Percentiles rank a stretch among this genome's conserved stretches.
Evolutionary conservation across 2,113 vertebrate species (phyloP).

Genomic region (Callospermophilus lateralis): DNA sequence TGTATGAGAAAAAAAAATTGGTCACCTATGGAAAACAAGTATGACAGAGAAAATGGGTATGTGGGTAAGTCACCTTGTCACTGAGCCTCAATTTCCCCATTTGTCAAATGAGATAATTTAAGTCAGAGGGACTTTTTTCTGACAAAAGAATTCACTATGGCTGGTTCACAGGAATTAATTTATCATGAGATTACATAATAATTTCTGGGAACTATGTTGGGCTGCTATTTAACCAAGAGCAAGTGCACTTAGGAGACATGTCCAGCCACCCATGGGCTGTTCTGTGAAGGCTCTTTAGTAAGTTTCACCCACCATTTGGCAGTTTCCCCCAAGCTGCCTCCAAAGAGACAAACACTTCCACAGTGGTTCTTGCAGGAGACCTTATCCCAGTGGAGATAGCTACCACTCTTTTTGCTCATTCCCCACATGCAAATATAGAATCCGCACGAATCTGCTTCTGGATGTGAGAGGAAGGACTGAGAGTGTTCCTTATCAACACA

Average conservation of each 20-base stretch:
- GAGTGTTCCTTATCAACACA: background rate
- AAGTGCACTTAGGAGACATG: background rate
- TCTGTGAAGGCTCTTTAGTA: background rate
- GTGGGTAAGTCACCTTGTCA: background rate
- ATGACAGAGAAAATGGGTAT: background rate
- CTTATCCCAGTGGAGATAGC: background rate
- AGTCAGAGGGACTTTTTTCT: background rate
- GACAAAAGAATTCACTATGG: background rate
- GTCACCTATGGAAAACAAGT: background rate
- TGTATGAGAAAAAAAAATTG: background rate
- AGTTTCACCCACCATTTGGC: background rate
- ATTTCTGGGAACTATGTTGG: background rate
- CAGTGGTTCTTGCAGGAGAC: background rate
- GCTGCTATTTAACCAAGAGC: background rate
- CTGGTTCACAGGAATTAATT: background rate
- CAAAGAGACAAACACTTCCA: background rate
- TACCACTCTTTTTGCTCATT: background rate
- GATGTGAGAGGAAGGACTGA: background rate
- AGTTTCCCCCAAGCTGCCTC: background rate
- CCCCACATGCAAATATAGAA: background rate
- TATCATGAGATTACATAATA: background rate
- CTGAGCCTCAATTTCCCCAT: background rate
- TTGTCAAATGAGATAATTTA: background rate
- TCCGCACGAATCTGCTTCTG: background rate
- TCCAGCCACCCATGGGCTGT: fast-evolving